phyloP scores from a whole-genome alignment of 2,113 vertebrate genomes.

The Brachionichthys hirsutus region DNA sequence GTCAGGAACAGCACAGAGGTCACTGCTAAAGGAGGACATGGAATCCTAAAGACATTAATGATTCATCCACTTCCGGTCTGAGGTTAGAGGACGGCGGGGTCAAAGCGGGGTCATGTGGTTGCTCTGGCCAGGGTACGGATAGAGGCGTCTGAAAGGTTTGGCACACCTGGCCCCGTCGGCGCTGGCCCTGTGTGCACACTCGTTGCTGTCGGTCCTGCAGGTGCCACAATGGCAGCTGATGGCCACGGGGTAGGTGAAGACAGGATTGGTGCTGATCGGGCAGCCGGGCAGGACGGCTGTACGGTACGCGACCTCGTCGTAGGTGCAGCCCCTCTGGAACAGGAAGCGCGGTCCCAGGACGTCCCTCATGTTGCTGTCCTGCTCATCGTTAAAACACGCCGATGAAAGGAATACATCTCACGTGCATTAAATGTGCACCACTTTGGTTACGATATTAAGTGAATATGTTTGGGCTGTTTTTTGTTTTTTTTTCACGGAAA shows the following conservation, averaged over 20 bases:
- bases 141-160: constrained; percentile 75
- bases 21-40: background rate
- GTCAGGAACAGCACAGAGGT: constrained; percentile 4
- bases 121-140: constrained; percentile 54
- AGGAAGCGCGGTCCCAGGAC: constrained; percentile 79
- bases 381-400: constrained; percentile 20
- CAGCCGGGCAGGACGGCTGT: constrained; percentile 88
- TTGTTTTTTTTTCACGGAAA: too few species aligned
- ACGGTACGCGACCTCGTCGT: constrained; percentile 85
- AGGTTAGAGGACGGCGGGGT: background rate
- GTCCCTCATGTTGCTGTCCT: constrained; percentile 92
- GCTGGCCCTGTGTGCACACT: constrained; percentile 83
- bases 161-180: constrained; percentile 77
- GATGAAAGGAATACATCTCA: too few species aligned
- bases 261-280: constrained; percentile 73
- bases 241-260: constrained; percentile 89
- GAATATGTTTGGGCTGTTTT: too few species aligned
- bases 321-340: constrained; percentile 87
- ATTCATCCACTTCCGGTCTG: background rate
- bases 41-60: background rate
- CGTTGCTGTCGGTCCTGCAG: constrained; percentile 87
- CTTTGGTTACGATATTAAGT: too few species aligned
- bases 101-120: constrained; percentile 52
- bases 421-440: too few species aligned
- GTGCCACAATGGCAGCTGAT: constrained; percentile 88